A percentile compares a stretch with the other conserved stretches of the same genome.
Conservation (phyloP, 2,113 vertebrate genomes). For the Lycocorax pyrrhopterus region DNA sequence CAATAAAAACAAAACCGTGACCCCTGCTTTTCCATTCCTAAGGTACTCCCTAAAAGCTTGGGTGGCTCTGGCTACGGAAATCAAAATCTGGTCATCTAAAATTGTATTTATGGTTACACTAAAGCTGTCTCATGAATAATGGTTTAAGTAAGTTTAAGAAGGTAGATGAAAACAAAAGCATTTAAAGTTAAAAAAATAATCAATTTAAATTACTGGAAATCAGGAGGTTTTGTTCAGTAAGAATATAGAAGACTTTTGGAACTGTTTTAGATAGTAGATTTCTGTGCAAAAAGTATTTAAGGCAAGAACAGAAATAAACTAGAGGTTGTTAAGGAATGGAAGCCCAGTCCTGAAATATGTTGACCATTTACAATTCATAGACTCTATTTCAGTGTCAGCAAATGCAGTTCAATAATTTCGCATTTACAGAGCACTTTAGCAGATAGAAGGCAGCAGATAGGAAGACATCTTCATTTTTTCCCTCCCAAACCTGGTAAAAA, state of each 20-base stretch:
- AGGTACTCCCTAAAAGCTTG: not conserved
- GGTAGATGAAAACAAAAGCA: not conserved
- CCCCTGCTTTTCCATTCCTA: too few species aligned
- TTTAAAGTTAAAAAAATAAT: not conserved
- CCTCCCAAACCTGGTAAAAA: not conserved
- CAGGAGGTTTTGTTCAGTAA: not conserved
- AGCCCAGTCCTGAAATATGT: not conserved
- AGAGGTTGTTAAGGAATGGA: not conserved
- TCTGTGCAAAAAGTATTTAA: not conserved
- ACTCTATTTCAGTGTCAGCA: not conserved
- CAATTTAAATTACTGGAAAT: not conserved
- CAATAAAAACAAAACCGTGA: not conserved
- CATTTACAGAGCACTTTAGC: not conserved
- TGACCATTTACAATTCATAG: not conserved
- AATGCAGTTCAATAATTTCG: not conserved
- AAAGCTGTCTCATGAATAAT: not conserved
- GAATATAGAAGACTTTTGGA: not conserved
- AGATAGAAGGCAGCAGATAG: not conserved
- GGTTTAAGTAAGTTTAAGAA: not conserved
- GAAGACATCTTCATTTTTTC: not conserved
- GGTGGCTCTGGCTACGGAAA: not conserved
- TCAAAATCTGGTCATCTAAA: not conserved
- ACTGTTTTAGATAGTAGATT: not conserved
- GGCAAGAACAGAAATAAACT: not conserved
- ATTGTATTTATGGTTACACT: not conserved